Base-by-base conservation (phyloP, 2,888 invertebrate genomes). In the Mamestra brassicae region DNA sequence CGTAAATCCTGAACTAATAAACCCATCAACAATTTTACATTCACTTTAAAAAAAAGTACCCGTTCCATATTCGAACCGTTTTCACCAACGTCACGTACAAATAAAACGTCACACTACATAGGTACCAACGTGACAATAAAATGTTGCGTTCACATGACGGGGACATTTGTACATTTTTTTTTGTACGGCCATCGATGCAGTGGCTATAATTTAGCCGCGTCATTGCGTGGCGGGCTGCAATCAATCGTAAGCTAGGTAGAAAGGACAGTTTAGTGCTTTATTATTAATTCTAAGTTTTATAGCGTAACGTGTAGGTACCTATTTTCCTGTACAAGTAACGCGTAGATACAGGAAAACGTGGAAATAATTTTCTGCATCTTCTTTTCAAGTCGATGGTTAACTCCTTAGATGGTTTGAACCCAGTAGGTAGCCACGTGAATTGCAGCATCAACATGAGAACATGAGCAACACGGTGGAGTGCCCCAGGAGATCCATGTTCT, bases 181-280 rank as follows among this genome's bases (percentile, higher is more conserved):
- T 84, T 81, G 64, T 71, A 58, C 62, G 65, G 52, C 63, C 52
- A 60, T 84, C 76, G 62, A 77, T 88, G 87, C 87, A 80, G 83
- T 69, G 78, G 80, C 83, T 76, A 83, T 87, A 85, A 88, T 80
- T 88, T 85, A 86, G 74, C 75, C 38, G 77, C 57, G 80, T 71
- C 75, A 68, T 74, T 79, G 78, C 64, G 77, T 76, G 78, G 80
- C 66, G 68, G 71, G 70, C 79, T 67, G 74, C 84, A 77, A 85
- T 88, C 86, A 85, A 84, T 88, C 80, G 78, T 71, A 58, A 72
- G 52, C 77, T 47, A 73, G 77, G 73, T 76, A 65, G 66, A 74
- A 74, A 58, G 72, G 71, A 83, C 55, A 36, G 63, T 70, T 72
- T 36, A 57, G 42, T 52, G 42, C 38, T 63, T 72, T 74, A 80